Evolutionary conservation across 2,888 invertebrate genomes (phyloP).

Genomic region (Tubiluchus corallicola): DNA sequence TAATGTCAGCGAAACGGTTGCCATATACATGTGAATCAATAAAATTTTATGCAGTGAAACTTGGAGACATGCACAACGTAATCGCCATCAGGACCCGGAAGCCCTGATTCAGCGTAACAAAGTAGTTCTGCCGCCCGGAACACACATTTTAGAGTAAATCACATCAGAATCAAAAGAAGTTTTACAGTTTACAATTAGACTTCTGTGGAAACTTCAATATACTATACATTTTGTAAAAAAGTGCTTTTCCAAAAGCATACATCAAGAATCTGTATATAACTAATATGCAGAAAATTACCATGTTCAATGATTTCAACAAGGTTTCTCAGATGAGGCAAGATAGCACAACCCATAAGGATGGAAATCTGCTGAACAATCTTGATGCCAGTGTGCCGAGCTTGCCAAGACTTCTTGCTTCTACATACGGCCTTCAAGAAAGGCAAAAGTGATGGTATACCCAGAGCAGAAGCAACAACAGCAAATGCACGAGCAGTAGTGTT

Average conservation of each 20-base stretch:
- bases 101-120: no score
- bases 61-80: no score
- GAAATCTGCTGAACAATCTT: constrained; percentile 99
- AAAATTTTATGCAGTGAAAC: no score
- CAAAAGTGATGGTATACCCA: constrained; percentile 88
- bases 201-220: no score
- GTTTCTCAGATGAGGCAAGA: constrained; percentile 88
- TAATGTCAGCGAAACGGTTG: no score
- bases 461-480: constrained; percentile 97
- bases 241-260: background rate
- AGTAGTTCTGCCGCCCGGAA: no score
- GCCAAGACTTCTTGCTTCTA: constrained; percentile 98
- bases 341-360: constrained; percentile 98
- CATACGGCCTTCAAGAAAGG: constrained; percentile 98
- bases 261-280: constrained; percentile 8
- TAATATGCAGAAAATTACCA: constrained; percentile 37
- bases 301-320: constrained; percentile 99
- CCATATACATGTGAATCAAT: no score
- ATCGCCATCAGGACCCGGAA: no score
- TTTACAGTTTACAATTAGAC: no score
- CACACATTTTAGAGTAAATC: no score
- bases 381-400: constrained; percentile 90
- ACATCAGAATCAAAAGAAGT: no score
- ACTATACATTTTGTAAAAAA: background rate
- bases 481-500: constrained; percentile 99